Evolutionary conservation across 2,797 vertebrate species (phyloP).

Genomic region (Arnoldichthys spilopterus): DNA sequence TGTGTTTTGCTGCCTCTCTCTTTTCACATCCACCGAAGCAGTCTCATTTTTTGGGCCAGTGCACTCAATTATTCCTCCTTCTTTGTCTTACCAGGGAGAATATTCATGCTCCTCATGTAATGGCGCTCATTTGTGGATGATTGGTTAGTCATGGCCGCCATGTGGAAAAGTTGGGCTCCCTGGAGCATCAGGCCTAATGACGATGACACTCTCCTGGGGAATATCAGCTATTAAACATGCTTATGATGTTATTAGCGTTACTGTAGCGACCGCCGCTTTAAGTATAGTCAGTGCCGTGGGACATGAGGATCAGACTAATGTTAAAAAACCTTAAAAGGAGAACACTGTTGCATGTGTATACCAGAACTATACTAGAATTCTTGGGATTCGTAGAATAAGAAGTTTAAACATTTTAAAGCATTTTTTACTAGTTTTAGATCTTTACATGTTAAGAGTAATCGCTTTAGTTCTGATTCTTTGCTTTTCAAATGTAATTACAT

Average conservation of each 20-base stretch:
- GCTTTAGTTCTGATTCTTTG: neutral
- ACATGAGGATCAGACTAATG: slow-evolving; percentile 10
- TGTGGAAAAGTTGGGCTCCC: slow-evolving; percentile 46
- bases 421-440: neutral
- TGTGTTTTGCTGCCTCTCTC: slow-evolving; percentile 36
- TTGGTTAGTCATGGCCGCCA: slow-evolving; percentile 57
- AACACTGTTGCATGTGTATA: too few species aligned
- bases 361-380: too few species aligned
- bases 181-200: slow-evolving; percentile 53
- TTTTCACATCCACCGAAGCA: slow-evolving; percentile 37
- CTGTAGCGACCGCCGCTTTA: slow-evolving; percentile 26
- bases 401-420: neutral
- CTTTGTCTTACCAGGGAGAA: slow-evolving; percentile 52
- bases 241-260: slow-evolving; percentile 40
- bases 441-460: neutral
- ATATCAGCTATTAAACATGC: slow-evolving; percentile 57
- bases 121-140: slow-evolving; percentile 60
- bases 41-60: slow-evolving; percentile 52
- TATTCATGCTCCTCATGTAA: slow-evolving; percentile 59
- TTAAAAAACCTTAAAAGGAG: neutral
- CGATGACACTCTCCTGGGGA: slow-evolving; percentile 42
- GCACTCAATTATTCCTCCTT: slow-evolving; percentile 57
- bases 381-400: neutral
- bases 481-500: neutral
- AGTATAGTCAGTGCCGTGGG: slow-evolving; percentile 8